Percentiles rank a stretch among this genome's conserved stretches.
phyloP scores from a whole-genome alignment of 2,113 vertebrate species.

The Aepyceros melampus region DNA sequence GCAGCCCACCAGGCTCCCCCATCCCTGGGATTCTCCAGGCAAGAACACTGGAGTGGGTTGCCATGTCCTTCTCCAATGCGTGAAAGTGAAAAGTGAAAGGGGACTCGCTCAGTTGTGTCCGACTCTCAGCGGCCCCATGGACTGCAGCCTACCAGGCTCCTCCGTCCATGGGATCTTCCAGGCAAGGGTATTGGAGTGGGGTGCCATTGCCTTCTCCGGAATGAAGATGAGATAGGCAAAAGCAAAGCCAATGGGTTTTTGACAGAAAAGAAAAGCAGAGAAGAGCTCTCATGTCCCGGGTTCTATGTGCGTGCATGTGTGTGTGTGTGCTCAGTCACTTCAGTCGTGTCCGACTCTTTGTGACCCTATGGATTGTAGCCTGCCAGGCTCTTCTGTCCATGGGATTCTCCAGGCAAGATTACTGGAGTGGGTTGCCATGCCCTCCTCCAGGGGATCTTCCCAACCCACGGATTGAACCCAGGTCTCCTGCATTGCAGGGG shows the following conservation, averaged over 20 bases:
- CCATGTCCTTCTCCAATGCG: too few species aligned
- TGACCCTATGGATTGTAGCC: neutral
- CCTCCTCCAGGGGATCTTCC: neutral
- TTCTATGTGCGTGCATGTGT: neutral
- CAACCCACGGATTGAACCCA: neutral
- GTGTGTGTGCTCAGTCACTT: neutral
- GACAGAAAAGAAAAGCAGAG: neutral
- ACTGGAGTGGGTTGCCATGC: neutral
- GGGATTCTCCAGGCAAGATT: neutral
- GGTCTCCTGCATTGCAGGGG: neutral
- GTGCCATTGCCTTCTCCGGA: too few species aligned
- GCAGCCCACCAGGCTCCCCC: too few species aligned
- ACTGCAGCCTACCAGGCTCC: too few species aligned
- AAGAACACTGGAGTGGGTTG: too few species aligned
- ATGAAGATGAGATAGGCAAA: neutral
- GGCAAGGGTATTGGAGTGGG: too few species aligned
- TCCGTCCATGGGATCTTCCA: too few species aligned
- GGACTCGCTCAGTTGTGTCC: too few species aligned
- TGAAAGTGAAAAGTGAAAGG: too few species aligned
- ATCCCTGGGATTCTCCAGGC: too few species aligned
- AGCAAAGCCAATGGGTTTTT: constrained; percentile 8
- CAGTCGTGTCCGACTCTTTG: neutral
- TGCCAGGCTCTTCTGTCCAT: neutral
- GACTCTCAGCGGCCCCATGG: too few species aligned
- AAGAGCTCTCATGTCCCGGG: neutral